Percentiles rank a stretch among this genome's conserved stretches.
Evolutionary conservation across 2,888 invertebrate genomes (phyloP).

Genomic region (Lycia hirtaria): DNA sequence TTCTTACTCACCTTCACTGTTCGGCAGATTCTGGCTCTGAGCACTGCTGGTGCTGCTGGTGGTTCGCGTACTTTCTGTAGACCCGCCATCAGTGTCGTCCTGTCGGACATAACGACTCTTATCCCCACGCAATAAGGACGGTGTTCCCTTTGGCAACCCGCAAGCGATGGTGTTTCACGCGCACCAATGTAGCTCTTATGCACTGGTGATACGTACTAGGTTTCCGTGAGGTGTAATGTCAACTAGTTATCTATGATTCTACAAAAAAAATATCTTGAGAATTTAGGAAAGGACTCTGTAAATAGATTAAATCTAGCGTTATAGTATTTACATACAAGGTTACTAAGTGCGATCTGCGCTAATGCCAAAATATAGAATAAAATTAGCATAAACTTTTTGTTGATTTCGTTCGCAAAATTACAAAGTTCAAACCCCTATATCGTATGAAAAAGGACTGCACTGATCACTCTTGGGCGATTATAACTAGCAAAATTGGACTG

Average conservation of each 20-base stretch:
- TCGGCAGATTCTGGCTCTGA: slow-evolving; percentile 77
- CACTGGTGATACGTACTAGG: neutral
- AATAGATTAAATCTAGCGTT: too few species aligned
- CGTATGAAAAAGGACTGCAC: too few species aligned
- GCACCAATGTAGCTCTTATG: slow-evolving; percentile 1
- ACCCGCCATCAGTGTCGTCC: slow-evolving; percentile 86
- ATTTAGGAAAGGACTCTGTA: too few species aligned
- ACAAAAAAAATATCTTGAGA: too few species aligned
- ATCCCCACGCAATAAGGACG: neutral
- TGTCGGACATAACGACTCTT: slow-evolving; percentile 50
- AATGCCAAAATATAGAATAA: too few species aligned
- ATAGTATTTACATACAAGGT: too few species aligned
- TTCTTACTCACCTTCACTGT: slow-evolving; percentile 73
- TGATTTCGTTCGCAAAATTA: too few species aligned
- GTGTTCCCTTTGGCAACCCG: neutral
- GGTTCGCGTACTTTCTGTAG: slow-evolving; percentile 73
- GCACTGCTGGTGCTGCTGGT: slow-evolving; percentile 76
- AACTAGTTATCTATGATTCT: neutral
- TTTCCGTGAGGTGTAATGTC: slow-evolving; percentile 4
- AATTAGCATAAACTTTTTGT: too few species aligned
- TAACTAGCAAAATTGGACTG: too few species aligned
- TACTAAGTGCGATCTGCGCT: too few species aligned
- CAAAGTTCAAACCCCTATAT: too few species aligned
- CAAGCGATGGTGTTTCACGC: neutral
- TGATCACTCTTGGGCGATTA: too few species aligned